Conservation (phyloP, 2,113 vertebrate species). For the Hemicordylus capensis region DNA sequence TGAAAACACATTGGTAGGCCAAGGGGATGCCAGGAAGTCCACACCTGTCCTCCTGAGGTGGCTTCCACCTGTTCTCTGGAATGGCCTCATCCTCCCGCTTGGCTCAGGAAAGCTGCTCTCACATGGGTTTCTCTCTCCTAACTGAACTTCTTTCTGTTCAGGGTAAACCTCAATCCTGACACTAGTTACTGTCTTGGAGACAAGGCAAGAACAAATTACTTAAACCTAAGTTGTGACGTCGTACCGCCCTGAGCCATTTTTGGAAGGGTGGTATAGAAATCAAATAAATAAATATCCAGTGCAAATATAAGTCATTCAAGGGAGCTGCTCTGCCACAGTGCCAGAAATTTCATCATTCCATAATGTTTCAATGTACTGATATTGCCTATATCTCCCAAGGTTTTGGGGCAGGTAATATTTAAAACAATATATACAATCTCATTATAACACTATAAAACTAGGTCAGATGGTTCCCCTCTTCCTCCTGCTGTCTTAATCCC, state of each 20-base stretch:
- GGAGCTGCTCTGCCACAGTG: background rate
- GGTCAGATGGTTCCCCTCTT: background rate
- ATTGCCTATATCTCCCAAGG: no score
- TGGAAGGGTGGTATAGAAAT: no score
- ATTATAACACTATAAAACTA: background rate
- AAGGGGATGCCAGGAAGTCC: background rate
- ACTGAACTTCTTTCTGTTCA: background rate
- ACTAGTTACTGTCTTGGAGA: background rate
- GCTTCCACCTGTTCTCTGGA: background rate
- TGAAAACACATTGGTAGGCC: background rate
- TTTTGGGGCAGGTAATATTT: background rate
- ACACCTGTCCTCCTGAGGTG: background rate
- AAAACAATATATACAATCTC: background rate
- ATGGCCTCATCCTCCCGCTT: background rate
- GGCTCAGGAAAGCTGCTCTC: background rate
- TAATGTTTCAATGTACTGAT: background rate
- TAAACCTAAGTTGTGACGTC: background rate
- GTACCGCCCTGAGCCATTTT: no score
- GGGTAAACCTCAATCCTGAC: background rate
- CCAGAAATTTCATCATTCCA: background rate
- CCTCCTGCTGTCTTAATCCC: background rate
- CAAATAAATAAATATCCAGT: no score
- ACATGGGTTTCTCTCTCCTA: background rate
- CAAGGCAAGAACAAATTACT: background rate
- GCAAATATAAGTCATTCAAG: no score